These are phyloP conservation scores for Philereme vetulata DNA, from an alignment of 2,888 invertebrate genomes.

Conservation along the genomic window DNA sequence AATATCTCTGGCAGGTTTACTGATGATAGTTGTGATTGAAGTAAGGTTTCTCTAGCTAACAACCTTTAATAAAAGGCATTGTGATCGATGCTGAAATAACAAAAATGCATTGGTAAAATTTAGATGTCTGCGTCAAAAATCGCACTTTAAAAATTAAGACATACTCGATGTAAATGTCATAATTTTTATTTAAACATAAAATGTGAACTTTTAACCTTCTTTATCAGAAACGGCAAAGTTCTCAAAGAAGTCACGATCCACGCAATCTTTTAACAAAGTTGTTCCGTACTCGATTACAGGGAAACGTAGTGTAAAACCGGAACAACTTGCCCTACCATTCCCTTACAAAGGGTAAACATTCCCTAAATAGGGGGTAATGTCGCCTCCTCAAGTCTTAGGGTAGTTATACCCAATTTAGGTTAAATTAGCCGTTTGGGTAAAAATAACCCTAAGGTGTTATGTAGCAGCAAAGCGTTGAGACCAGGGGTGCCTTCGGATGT, in stretches of 20 bases:
- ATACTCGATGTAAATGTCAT: too few species aligned
- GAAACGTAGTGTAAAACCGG: slow-evolving; percentile 23
- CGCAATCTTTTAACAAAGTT: slow-evolving; percentile 1
- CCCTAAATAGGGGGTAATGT: slow-evolving; percentile 4
- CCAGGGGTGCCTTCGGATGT: slow-evolving; percentile 44
- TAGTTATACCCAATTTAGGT: background rate
- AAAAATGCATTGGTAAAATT: too few species aligned
- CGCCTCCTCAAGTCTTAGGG: background rate
- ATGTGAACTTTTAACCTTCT: too few species aligned
- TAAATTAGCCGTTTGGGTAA: slow-evolving; percentile 10
- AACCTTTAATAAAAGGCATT: too few species aligned
- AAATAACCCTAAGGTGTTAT: slow-evolving; percentile 4
- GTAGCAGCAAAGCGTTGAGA: slow-evolving; percentile 29
- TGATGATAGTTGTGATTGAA: too few species aligned
- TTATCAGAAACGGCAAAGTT: background rate
- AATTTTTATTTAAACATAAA: too few species aligned
- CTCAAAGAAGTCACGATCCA: slow-evolving; percentile 11
- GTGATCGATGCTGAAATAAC: too few species aligned
- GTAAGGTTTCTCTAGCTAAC: too few species aligned
- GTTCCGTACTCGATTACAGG: slow-evolving; percentile 26
- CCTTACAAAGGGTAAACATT: background rate
- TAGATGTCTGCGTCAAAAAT: too few species aligned
- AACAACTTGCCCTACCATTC: slow-evolving; percentile 16
- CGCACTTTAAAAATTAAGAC: too few species aligned
- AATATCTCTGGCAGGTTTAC: too few species aligned